phyloP scores from a whole-genome alignment of 2,797 vertebrate genomes.

The Coracias cyanogaster region DNA sequence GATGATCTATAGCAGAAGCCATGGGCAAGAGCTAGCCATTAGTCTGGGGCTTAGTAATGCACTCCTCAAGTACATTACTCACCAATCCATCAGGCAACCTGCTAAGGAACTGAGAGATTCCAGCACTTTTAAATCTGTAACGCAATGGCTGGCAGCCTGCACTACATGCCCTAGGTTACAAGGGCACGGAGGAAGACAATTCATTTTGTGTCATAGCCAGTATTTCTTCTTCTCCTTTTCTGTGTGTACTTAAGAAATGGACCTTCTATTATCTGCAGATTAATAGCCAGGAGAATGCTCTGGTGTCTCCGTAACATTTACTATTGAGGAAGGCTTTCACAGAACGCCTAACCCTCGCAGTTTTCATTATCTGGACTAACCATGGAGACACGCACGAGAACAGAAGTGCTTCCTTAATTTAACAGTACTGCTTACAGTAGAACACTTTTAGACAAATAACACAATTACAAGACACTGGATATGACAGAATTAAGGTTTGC shows the following conservation, averaged over 20 bases:
- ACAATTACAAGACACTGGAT: background rate
- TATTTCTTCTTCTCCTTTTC: constrained; percentile 89
- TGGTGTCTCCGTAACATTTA: constrained; percentile 73
- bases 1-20: constrained; percentile 94
- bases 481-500: background rate
- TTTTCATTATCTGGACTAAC: constrained; percentile 60
- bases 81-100: constrained; percentile 97
- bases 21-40: constrained; percentile 93
- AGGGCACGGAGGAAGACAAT: constrained; percentile 89
- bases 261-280: constrained; percentile 78
- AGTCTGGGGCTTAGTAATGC: constrained; percentile 91
- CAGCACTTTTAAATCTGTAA: constrained; percentile 92
- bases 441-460: background rate
- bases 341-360: background rate
- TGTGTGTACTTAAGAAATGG: constrained; percentile 80
- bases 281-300: constrained; percentile 76
- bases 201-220: constrained; percentile 94
- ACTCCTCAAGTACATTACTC: constrained; percentile 96
- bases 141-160: constrained; percentile 87
- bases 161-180: constrained; percentile 90
- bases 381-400: background rate
- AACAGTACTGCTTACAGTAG: background rate
- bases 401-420: constrained; percentile 4
- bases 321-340: constrained; percentile 59
- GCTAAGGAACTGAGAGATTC: constrained; percentile 90